Evolutionary conservation across 2,113 vertebrate genomes (phyloP).

Genomic region (Anolis sagrei): DNA sequence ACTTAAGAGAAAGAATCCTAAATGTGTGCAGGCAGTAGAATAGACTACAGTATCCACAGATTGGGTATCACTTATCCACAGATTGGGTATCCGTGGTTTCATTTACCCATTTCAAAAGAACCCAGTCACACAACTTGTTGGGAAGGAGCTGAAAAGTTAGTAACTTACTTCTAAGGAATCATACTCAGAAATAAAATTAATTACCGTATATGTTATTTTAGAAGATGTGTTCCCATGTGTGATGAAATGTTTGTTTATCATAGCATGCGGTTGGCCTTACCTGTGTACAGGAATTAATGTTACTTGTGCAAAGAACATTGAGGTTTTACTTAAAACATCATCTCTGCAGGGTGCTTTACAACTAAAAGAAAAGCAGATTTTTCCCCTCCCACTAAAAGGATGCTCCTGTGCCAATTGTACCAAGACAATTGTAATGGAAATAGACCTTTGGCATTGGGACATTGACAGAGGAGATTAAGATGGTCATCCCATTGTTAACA

Average conservation of each 20-base stretch:
- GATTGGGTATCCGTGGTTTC: no score
- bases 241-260: no score
- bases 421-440: not conserved
- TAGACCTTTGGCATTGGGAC: not conserved
- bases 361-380: not conserved
- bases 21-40: not conserved
- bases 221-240: no score
- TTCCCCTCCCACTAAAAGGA: not conserved
- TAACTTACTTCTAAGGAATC: no score
- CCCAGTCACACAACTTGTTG: no score
- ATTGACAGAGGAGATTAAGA: not conserved
- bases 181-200: no score
- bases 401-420: not conserved
- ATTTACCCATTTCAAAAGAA: no score
- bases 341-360: not conserved
- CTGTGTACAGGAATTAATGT: not conserved
- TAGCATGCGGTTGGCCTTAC: no score
- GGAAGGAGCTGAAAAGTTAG: no score
- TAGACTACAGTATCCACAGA: slow-evolving; percentile 9
- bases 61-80: no score
- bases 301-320: not conserved
- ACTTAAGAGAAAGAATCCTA: slow-evolving; percentile 1
- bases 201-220: no score
- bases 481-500: not conserved
- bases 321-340: not conserved